Percentiles rank a stretch among this genome's conserved stretches.
phyloP scores from a whole-genome alignment of 2,797 vertebrate species.

The Percopsis omiscomaycus region DNA sequence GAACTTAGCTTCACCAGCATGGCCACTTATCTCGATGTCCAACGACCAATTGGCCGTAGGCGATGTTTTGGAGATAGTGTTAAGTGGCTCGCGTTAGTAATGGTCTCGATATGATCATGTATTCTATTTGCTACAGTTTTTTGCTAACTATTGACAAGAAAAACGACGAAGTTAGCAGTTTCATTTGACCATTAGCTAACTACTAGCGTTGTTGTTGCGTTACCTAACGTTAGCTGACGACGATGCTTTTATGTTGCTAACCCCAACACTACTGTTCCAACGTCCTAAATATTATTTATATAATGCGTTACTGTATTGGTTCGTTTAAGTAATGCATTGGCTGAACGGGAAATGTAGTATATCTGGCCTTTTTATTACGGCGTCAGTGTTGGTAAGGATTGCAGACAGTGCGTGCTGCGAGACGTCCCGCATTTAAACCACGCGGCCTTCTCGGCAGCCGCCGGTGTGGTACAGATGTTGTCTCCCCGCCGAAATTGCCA shows the following conservation, averaged over 20 bases:
- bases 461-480: constrained; percentile 25
- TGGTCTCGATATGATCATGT: too few relatives aligned
- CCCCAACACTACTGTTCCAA: constrained; percentile 28
- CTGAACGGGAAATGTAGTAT: background rate
- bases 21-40: constrained; percentile 50
- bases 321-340: background rate
- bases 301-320: background rate
- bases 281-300: background rate
- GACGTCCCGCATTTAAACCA: constrained; percentile 79
- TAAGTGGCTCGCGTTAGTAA: too few relatives aligned
- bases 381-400: background rate
- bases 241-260: constrained; percentile 44
- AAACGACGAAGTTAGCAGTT: background rate
- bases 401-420: constrained; percentile 33
- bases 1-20: constrained; percentile 65
- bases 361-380: background rate
- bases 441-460: constrained; percentile 73
- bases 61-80: background rate
- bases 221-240: constrained; percentile 61
- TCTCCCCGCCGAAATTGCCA: too few relatives aligned
- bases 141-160: background rate
- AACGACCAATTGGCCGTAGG: background rate
- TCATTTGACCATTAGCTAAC: constrained; percentile 47
- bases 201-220: constrained; percentile 68
- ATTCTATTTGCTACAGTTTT: too few relatives aligned